Percentiles rank a stretch among this genome's conserved stretches.
Conservation (phyloP, 92 coral and sea anemone species). For the Nematostella vectensis region DNA sequence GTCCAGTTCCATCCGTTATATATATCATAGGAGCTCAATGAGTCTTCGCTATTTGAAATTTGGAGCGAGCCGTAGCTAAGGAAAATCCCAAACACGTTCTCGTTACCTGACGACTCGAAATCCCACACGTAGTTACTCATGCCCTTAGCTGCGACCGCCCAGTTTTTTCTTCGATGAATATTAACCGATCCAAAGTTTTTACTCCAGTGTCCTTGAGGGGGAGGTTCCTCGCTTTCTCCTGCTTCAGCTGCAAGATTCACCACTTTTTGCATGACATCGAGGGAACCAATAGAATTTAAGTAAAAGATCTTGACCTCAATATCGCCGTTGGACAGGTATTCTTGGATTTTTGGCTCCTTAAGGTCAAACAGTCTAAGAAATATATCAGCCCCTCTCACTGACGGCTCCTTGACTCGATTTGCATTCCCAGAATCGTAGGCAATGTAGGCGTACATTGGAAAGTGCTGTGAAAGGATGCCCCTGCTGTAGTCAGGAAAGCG, state of each 20-base stretch:
- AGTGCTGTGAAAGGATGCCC: conserved; percentile 10
- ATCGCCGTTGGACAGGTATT: conserved; percentile 12
- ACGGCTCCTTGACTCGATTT: not conserved
- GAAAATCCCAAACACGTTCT: conserved; percentile 36
- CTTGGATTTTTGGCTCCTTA: not conserved
- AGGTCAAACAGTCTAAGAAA: conserved; percentile 31
- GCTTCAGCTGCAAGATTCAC: not conserved
- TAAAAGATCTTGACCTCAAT: conserved; percentile 14
- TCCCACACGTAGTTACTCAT: conserved; percentile 45
- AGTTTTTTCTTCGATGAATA: conserved; percentile 41
- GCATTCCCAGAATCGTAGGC: not conserved
- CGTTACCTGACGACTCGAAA: conserved; percentile 17
- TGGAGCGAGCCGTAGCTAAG: conserved; percentile 51
- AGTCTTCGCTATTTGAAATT: conserved; percentile 44
- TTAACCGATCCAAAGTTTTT: conserved; percentile 36
- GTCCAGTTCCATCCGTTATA: conserved; percentile 59
- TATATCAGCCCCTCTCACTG: conserved; percentile 5
- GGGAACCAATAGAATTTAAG: conserved; percentile 36
- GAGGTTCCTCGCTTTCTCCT: conserved; percentile 7
- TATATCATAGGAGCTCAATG: conserved; percentile 17
- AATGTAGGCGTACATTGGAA: conserved; percentile 26
- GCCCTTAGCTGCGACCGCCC: conserved; percentile 55
- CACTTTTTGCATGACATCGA: conserved; percentile 19
- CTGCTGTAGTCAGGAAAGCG: conserved; percentile 28
- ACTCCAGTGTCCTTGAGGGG: conserved; percentile 55